Evolutionary conservation across 2,113 vertebrate genomes (phyloP), one percentile per base, ranked within the genome.

Genomic region (Oenanthe oenanthe): DNA sequence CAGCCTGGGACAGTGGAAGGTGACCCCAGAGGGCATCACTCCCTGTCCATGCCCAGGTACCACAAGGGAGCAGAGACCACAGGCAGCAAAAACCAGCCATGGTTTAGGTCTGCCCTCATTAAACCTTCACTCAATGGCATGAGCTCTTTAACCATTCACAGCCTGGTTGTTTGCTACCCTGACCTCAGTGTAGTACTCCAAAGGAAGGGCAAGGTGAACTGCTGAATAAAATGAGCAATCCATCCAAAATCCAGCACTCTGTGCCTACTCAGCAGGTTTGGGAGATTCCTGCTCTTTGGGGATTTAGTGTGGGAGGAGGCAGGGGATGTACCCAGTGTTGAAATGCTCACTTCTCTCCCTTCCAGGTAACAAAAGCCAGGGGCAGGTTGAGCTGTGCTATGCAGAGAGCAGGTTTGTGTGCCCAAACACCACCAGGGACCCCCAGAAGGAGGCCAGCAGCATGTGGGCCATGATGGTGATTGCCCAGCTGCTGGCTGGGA

Each of bases 401-500:
- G 93, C 92, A 82, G 94, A 93, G 43, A 68, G 66, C 8, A 91
- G 85, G 42, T 89, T 93, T 36, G 48, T 82, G 45, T 98, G 98
- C 88, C 89, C 92, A 0, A 96, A 81, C 29, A 7, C 51, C 67
- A 61, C 81, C 7, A 67, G 75, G 58, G 92, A 98, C n/a, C 48
- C 95, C 14, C 94, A 61, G 93, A 91, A 95, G 22, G 98, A 99
- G 85, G 97, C 98, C 75, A 98, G 85, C 89, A 98, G 96, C 67
- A 92, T 99, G 94, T 99, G 99, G 99, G 87, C 98, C 50, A 97
- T 99, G 84, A 99, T 99, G 99, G 98, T 98, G 68, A 95, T 97
- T 0, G 99, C 99, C 38, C 99, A 99, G 97, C 97, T 99, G 89
- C 97, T 99, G 88, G 99, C 99, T 0, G 99, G 99, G 5, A 97